Evolutionary conservation across 2,113 vertebrate species (phyloP).

Genomic region (Chionodraco myersi): DNA sequence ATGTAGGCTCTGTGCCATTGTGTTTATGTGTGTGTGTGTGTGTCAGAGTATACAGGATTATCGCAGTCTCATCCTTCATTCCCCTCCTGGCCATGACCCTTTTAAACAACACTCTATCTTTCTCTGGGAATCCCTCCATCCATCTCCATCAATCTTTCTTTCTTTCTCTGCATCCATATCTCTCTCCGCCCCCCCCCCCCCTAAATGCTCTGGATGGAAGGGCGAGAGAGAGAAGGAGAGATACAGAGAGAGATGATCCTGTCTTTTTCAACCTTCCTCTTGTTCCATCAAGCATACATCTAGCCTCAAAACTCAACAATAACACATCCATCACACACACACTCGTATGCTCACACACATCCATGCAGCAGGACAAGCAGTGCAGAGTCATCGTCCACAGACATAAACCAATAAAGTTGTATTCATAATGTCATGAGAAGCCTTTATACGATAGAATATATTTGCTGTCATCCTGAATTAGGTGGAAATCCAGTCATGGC

Average conservation of each 20-base stretch:
- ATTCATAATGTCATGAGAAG: constrained; percentile 70
- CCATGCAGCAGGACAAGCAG: constrained; percentile 25
- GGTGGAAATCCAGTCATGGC: constrained; percentile 41
- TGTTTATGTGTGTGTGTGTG: constrained; percentile 2
- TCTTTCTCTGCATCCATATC: constrained; percentile 57
- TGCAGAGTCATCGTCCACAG: constrained; percentile 57
- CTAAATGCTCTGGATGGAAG: constrained; percentile 47
- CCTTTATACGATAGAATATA: constrained; percentile 50
- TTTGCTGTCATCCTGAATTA: constrained; percentile 39
- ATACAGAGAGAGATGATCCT: constrained; percentile 80
- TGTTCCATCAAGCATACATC: constrained; percentile 81
- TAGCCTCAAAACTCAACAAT: constrained; percentile 78
- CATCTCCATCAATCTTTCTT: constrained; percentile 75
- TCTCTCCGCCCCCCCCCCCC: constrained; percentile 14
- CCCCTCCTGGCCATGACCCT: constrained; percentile 71
- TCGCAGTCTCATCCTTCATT: constrained; percentile 73
- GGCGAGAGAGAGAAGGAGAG: constrained; percentile 50
- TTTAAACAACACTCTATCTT: constrained; percentile 79
- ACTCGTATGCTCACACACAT: constrained; percentile 18
- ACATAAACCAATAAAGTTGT: constrained; percentile 66
- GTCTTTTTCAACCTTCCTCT: constrained; percentile 76
- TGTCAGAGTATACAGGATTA: constrained; percentile 58
- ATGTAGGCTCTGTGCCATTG: constrained; percentile 9
- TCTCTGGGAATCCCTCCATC: constrained; percentile 76
- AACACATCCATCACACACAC: constrained; percentile 80